Evolutionary conservation across 1,140 invertebrate genomes (phyloP), one percentile per base, ranked within the genome.

Genomic region (Bathynomus jamesi): DNA sequence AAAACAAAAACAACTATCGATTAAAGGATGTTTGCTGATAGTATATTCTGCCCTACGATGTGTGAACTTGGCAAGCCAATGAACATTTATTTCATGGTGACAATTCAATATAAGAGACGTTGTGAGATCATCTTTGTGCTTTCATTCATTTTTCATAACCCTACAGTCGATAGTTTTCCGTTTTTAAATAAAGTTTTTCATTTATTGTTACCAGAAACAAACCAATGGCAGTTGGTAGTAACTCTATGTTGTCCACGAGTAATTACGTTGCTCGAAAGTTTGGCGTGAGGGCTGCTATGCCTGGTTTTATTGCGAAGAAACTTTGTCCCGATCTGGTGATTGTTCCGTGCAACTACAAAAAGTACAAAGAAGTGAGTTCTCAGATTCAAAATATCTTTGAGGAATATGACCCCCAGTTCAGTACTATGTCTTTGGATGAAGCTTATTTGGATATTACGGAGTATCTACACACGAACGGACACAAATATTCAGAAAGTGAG

Each of bases 281-380:
- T 82, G 88, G 88, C 60, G 87, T 90, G 1, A 79, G 89, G 65
- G 87, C 89, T 61, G 88, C 83, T 11, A 89, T 90, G 88, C 87
- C 89, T n/a, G 88, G 88, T 4, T 90, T 89, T 78, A 89, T 90
- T 75, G 89, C 81, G 0, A 84, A 82, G 65, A 88, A 89, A 78
- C 80, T 90, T 4, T 90, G 88, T 78, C 87, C 88, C 3, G 75
- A 87, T 31, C 80, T 90, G 3, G 79, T 84, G 0, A 84, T 90
- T 70, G 84, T 90, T 11, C 83, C 83, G 0, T 73, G 78, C 3
- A 85, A 88, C 79, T 87, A 85, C 78, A 74, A 82, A 7, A 88
- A 88, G 78, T 90, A 90, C 76, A 79, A 75, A 1, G 75, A 79
- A 61, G 84, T 84, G 2, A 87, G 86, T 77, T 76, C 81, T 53